Percentiles rank a stretch among this genome's conserved stretches.
Evolutionary conservation across 2,113 vertebrate species (phyloP).

Genomic region (mouse (Mus musculus)): DNA sequence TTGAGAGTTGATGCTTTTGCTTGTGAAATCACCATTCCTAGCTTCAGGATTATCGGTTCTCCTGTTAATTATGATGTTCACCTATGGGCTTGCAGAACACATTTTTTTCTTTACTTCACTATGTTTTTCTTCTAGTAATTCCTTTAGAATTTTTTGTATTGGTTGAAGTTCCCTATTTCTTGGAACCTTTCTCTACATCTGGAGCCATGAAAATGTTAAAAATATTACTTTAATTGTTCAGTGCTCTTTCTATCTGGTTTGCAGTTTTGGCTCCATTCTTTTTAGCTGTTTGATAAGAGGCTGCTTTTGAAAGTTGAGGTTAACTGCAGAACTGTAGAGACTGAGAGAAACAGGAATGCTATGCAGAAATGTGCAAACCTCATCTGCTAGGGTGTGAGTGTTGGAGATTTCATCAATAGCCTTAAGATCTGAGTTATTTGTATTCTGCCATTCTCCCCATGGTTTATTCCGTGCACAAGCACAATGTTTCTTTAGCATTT

Average conservation of each 20-base stretch:
- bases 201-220: neutral
- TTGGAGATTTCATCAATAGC: neutral
- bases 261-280: neutral
- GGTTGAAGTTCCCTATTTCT: neutral
- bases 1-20: neutral
- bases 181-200: neutral
- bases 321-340: neutral
- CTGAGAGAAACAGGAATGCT: neutral
- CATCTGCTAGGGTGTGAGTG: neutral
- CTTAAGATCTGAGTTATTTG: neutral
- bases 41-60: neutral
- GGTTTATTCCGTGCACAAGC: neutral
- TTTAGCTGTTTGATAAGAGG: neutral
- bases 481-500: neutral
- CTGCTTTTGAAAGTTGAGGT: neutral
- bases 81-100: neutral
- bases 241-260: neutral
- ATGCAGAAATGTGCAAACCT: neutral
- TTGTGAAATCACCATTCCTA: neutral
- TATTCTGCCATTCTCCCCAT: neutral
- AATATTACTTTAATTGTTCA: neutral
- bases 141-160: neutral
- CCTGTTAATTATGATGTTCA: neutral
- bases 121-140: slow-evolving; percentile 2
- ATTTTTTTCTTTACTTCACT: neutral